Base-by-base conservation (phyloP, 2,888 invertebrate genomes). In the Meganola albula region DNA sequence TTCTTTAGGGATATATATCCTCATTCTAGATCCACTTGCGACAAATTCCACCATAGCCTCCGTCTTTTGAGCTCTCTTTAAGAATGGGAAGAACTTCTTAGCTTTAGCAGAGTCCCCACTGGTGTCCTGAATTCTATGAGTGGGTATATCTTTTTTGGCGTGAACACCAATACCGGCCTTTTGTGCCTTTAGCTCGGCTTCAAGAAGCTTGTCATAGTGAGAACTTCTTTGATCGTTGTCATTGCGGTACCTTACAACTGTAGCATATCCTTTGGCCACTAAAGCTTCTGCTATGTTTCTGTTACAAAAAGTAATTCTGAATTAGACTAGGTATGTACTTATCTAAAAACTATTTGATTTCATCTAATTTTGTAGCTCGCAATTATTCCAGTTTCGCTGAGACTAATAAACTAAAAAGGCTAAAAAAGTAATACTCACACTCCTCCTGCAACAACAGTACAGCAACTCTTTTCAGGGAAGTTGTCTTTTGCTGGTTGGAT, bases 1-100 rank as follows among this genome's bases (percentile, higher is more conserved):
- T 37, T 87, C 98, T 73, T 97, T 96, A 1, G 98, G 96, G 50
- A 99, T 91, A 78, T 93, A 99, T 5, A 99, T 74, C 46, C 99
- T 90, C 63, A 99, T 87, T 25, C 99, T 90, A 0, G 99, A 98
- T 10, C 99, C 99, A 63, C 97, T 97, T 1, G 98, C 95, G 1
- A 99, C 96, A 72, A 98, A 99, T 71, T 99, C 99, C 2, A 98
- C 98, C 8, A 96, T 91, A 3, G 94, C 98, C 67, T 97, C 97
- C 26, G 94, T 92, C 48, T 94, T 92, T 37, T 95, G 92, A 5
- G 96, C 95, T 54, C 98, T 90, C 75, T 96, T 96, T 62, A 99
- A 89, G 63, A 96, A 95, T 25, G 98, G 96, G 67, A 99, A 88
- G 83, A 98, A 98, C 66, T 96, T 94, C 73, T 95, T 96, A 2